These are phyloP conservation scores for Megaceryle maxima DNA, from an alignment of 2,113 vertebrate genomes.

Conservation along the genomic window DNA sequence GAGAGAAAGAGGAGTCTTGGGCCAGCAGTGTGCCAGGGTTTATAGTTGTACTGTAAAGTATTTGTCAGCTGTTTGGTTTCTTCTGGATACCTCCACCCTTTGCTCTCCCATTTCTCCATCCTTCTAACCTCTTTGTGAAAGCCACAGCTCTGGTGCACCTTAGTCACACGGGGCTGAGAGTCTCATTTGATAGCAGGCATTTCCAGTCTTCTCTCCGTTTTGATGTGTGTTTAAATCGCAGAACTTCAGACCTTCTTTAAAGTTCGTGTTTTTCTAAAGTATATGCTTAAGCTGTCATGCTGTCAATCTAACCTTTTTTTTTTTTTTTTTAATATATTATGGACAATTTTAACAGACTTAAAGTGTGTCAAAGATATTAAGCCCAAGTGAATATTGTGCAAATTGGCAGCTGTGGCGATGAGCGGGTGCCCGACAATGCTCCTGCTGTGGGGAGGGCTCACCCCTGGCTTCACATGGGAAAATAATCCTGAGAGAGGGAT, in stretches of 20 bases:
- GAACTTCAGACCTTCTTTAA: neutral
- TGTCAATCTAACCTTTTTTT: neutral
- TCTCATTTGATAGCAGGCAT: neutral
- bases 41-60: neutral
- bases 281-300: neutral
- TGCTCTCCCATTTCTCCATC: neutral
- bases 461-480: conserved; percentile 34
- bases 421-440: neutral
- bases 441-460: neutral
- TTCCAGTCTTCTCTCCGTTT: neutral
- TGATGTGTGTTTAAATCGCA: neutral
- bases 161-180: neutral
- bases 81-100: neutral
- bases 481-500: neutral
- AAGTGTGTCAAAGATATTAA: neutral
- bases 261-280: neutral
- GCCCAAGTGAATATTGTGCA: neutral
- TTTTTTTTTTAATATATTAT: neutral
- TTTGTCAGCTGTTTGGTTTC: neutral
- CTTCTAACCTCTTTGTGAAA: neutral
- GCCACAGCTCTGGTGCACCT: neutral
- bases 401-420: neutral
- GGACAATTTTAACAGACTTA: neutral
- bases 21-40: neutral
- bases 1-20: neutral